Percentiles rank a stretch among this genome's conserved stretches.
Conservation (phyloP, 2,888 invertebrate species). For the Atherix ibis region DNA sequence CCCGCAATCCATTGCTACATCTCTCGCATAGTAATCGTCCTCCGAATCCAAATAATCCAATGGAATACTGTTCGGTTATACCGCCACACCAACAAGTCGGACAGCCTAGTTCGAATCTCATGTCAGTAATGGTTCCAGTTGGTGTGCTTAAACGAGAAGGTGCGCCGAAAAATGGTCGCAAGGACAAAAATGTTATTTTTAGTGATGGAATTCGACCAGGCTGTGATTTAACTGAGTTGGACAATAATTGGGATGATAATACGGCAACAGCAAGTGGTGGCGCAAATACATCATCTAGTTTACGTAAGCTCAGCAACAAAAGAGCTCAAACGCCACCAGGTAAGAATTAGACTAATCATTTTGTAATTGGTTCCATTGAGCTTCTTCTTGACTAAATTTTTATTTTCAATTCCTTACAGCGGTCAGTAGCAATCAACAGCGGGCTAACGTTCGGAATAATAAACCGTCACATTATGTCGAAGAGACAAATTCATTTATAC, state of each 20-base stretch:
- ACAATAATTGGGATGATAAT: constrained; percentile 42
- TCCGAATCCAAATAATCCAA: constrained; percentile 73
- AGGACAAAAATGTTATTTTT: constrained; percentile 67
- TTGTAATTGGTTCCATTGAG: not conserved
- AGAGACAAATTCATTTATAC: constrained; percentile 24
- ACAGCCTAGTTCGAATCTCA: constrained; percentile 26
- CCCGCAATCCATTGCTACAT: too few relatives aligned
- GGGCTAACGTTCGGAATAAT: too few relatives aligned
- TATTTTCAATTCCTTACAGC: too few relatives aligned
- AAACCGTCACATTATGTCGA: too few relatives aligned
- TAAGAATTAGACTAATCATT: constrained; percentile 6
- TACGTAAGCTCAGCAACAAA: constrained; percentile 13
- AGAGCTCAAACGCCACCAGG: constrained; percentile 24
- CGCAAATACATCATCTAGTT: not conserved
- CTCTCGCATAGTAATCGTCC: constrained; percentile 34
- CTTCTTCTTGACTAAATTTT: not conserved
- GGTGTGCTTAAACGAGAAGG: constrained; percentile 53
- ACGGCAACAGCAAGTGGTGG: not conserved
- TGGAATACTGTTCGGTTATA: constrained; percentile 73
- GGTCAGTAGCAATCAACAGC: too few relatives aligned
- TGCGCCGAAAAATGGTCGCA: constrained; percentile 34
- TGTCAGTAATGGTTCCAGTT: constrained; percentile 72
- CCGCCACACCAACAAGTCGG: constrained; percentile 58
- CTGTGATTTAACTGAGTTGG: constrained; percentile 67
- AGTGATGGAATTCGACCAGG: constrained; percentile 80